Conservation (phyloP, 1,140 invertebrate species). For the Ephestia elutella region DNA sequence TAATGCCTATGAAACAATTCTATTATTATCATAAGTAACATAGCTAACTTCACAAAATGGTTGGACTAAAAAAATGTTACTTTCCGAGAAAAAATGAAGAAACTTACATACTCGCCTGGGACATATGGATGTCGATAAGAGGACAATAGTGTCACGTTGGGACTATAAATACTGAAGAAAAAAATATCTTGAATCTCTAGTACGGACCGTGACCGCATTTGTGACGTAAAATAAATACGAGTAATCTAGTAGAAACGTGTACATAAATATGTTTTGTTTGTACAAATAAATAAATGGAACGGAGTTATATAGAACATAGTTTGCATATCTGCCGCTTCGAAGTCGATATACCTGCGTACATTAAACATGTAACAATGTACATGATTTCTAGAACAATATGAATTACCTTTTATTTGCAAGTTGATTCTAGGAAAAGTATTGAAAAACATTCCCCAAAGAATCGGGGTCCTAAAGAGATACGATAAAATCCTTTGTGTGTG, state of each 20-base stretch:
- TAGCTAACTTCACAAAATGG: background rate
- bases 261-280: background rate
- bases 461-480: too few species aligned
- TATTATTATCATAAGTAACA: too few species aligned
- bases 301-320: background rate
- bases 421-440: too few species aligned
- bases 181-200: conserved; percentile 1
- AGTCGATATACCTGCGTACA: too few species aligned
- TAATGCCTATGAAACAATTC: too few species aligned
- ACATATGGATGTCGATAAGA: conserved; percentile 1
- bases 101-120: background rate
- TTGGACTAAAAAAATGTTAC: background rate
- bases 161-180: background rate
- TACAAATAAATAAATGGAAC: background rate
- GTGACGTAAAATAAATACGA: background rate
- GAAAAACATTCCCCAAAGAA: too few species aligned
- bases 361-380: too few species aligned
- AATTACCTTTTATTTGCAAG: too few species aligned
- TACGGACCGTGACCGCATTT: background rate
- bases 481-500: too few species aligned
- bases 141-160: background rate
- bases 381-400: too few species aligned
- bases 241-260: background rate
- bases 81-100: background rate
- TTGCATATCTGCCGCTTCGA: background rate